These are phyloP conservation scores for Gallinago media DNA, from an alignment of 2,113 vertebrate species.

Conservation along the genomic window DNA sequence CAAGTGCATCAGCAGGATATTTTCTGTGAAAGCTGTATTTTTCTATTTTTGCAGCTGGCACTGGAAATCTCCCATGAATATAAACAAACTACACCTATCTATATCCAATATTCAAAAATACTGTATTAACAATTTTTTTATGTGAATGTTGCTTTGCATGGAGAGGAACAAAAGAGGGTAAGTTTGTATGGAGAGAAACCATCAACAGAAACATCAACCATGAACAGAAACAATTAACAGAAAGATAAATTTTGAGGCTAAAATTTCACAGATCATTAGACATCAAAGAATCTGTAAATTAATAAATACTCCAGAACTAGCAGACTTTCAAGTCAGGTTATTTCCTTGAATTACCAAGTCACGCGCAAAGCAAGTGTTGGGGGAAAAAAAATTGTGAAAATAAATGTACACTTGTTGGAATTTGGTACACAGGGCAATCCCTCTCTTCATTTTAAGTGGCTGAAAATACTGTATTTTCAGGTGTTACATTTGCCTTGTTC, in stretches of 20 bases:
- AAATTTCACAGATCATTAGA: background rate
- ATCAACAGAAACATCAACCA: background rate
- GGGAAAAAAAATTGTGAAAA: background rate
- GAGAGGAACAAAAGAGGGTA: background rate
- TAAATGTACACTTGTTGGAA: background rate
- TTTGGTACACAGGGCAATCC: background rate
- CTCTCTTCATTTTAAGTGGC: background rate
- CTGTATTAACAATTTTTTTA: background rate
- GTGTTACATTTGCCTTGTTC: background rate
- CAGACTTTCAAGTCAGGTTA: background rate
- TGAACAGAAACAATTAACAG: background rate
- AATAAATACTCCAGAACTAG: background rate
- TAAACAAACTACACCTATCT: background rate
- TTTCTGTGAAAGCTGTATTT: background rate
- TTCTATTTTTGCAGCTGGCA: background rate
- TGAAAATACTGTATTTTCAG: background rate
- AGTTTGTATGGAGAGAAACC: background rate
- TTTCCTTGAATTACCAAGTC: background rate
- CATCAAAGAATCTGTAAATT: background rate
- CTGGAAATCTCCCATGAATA: background rate
- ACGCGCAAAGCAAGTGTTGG: background rate
- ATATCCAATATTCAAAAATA: background rate
- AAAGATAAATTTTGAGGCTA: background rate
- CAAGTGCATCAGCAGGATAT: background rate
- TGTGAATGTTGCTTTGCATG: background rate